Evolutionary conservation across 1,140 invertebrate genomes (phyloP).

Genomic region (Fopius arisanus): DNA sequence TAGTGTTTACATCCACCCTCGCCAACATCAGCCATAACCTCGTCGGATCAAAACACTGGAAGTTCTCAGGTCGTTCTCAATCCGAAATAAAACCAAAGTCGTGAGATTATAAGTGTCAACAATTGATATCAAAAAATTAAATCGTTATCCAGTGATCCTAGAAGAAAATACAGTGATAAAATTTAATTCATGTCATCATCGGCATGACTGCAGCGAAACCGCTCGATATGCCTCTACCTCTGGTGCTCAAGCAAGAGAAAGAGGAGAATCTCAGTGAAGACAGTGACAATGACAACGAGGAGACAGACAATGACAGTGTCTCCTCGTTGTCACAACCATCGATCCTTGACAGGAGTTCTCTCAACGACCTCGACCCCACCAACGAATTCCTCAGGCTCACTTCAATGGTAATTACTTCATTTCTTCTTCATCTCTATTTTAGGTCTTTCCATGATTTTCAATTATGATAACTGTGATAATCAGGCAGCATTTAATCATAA

Average conservation of each 20-base stretch:
- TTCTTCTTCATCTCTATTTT: too few species aligned
- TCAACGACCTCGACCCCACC: conserved; percentile 26
- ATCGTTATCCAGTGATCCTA: too few species aligned
- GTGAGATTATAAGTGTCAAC: not conserved
- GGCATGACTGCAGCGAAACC: conserved; percentile 38
- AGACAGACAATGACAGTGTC: conserved; percentile 33
- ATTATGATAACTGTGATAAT: too few species aligned
- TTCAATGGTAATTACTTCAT: conserved; percentile 40
- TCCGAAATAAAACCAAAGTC: not conserved
- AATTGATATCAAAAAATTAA: not conserved
- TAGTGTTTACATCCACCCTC: not conserved
- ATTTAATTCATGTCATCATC: not conserved
- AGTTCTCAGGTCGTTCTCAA: not conserved
- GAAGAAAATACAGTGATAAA: too few species aligned
- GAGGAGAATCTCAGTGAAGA: conserved; percentile 26
- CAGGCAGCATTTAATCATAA: too few species aligned
- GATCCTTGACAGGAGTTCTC: conserved; percentile 36
- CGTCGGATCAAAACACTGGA: not conserved
- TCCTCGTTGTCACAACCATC: conserved; percentile 39
- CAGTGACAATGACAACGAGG: conserved; percentile 28
- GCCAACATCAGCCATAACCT: not conserved
- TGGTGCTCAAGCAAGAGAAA: conserved; percentile 38
- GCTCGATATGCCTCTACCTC: conserved; percentile 34
- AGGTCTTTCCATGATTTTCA: too few species aligned
- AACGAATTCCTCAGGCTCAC: conserved; percentile 47